These are phyloP conservation scores for Pterois miles DNA, from an alignment of 2,797 vertebrate species.

Conservation along the genomic window DNA sequence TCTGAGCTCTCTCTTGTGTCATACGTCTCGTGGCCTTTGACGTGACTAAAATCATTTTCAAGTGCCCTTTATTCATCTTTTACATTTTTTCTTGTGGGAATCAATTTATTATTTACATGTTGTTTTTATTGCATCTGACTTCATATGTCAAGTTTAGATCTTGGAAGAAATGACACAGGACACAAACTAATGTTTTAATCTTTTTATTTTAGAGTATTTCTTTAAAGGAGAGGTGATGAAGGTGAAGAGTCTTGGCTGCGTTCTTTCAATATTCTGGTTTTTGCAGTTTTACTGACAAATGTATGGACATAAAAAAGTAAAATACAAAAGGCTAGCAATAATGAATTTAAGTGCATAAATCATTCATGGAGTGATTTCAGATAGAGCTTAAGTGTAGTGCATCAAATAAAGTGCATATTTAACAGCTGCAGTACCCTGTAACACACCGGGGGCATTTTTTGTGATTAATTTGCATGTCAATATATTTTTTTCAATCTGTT, in stretches of 20 bases:
- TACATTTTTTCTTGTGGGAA: background rate
- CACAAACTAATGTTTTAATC: background rate
- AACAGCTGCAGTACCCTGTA: background rate
- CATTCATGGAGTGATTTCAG: slow-evolving; percentile 4
- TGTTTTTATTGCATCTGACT: background rate
- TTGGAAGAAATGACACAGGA: background rate
- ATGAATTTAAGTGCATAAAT: slow-evolving; percentile 3
- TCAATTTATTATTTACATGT: background rate
- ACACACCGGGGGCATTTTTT: too few species aligned
- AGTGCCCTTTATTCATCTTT: background rate
- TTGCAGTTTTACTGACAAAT: background rate
- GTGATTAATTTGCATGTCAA: too few species aligned
- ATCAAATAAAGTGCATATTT: slow-evolving; percentile 1
- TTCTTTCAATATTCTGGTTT: background rate
- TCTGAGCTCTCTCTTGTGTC: slow-evolving; percentile 2
- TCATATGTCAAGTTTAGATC: background rate
- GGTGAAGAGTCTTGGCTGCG: background rate
- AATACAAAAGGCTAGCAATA: background rate
- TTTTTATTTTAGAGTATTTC: background rate
- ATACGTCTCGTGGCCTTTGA: background rate
- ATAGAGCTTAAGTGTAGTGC: background rate
- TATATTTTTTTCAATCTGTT: too few species aligned
- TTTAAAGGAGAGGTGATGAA: background rate
- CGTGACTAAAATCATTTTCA: background rate
- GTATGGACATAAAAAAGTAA: background rate